phyloP scores from a whole-genome alignment of 1,140 invertebrate genomes.

The Lepidostoma basale region DNA sequence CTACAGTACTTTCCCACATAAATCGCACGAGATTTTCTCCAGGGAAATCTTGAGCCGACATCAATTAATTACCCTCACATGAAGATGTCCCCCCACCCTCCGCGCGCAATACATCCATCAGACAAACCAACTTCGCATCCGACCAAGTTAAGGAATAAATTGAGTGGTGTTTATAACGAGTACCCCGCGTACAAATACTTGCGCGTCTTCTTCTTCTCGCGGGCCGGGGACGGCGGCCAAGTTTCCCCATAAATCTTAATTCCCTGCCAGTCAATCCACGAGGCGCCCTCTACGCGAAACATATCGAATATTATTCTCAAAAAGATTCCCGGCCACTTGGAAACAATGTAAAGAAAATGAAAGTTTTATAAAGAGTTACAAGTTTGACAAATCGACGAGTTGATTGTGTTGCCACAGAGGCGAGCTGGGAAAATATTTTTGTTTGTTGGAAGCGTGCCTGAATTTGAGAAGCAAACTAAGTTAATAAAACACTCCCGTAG shows the following conservation, averaged over 20 bases:
- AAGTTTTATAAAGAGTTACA: not conserved
- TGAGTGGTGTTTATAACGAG: slow-evolving; percentile 30
- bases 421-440: no score
- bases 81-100: slow-evolving; percentile 18
- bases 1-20: slow-evolving; percentile 1
- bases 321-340: not conserved
- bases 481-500: no score
- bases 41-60: slow-evolving; percentile 17
- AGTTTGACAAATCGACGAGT: slow-evolving; percentile 1
- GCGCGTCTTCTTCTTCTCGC: slow-evolving; percentile 30
- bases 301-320: slow-evolving; percentile 19
- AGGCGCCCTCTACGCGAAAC: not conserved
- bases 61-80: slow-evolving; percentile 28
- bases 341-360: not conserved
- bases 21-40: not conserved
- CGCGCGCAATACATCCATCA: slow-evolving; percentile 35
- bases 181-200: slow-evolving; percentile 21
- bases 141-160: slow-evolving; percentile 22
- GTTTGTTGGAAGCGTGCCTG: no score
- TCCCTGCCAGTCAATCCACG: slow-evolving; percentile 26
- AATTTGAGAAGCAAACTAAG: no score
- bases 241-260: slow-evolving; percentile 45
- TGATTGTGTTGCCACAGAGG: not conserved
- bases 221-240: slow-evolving; percentile 34
- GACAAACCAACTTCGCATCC: slow-evolving; percentile 29